Base-by-base conservation (phyloP, 2,113 vertebrate genomes). In the Corapipo altera region DNA sequence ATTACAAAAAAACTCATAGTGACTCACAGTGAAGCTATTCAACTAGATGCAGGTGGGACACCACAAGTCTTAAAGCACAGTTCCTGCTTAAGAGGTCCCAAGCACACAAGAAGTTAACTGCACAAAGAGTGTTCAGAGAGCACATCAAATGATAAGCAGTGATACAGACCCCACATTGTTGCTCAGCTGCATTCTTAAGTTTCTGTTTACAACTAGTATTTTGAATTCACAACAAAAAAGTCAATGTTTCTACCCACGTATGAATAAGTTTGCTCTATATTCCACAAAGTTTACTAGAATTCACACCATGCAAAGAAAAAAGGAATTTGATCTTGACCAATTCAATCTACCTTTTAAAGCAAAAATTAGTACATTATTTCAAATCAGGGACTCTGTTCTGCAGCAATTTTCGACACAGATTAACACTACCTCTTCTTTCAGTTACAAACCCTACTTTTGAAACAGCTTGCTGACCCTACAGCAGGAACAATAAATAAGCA, bases 121-220 rank as follows among this genome's bases (percentile, higher is more conserved):
- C 59, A 79, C 48, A 77, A 51, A 58, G 9, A 26, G 11, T 41
- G 43, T 66, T 89, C 51, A 87, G 27, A 61, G 15, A 85, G 44
- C 39, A 43, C 30, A 69, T 15, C 41, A 65, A 81, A 26, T 7
- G 6, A 69, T 11, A 21, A 73, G 46, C 28, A 65, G 23, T 4
- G 7, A 83, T 35, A 85, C 9, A 67, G n/a, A 54, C 8, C 7
- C 24, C 1, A 0, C 2, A 3, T 1, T 26, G 21, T 2, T 57
- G 30, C 64, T 91, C 27, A 65, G 61, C 5, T 67, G 8, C 8
- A 28, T 66, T 51, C 46, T 46, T 27, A 74, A 59, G 10, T 21
- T 54, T 66, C 51, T 59, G 30, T 48, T 92, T 55, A 26, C 21
- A 83, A 66, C 6, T 13, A 27, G 9, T 17, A 48, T 32, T 79